A percentile compares a stretch with the other conserved stretches of the same genome.
Conservation (phyloP, 1,140 invertebrate species). For the Drosophila navojoa region DNA sequence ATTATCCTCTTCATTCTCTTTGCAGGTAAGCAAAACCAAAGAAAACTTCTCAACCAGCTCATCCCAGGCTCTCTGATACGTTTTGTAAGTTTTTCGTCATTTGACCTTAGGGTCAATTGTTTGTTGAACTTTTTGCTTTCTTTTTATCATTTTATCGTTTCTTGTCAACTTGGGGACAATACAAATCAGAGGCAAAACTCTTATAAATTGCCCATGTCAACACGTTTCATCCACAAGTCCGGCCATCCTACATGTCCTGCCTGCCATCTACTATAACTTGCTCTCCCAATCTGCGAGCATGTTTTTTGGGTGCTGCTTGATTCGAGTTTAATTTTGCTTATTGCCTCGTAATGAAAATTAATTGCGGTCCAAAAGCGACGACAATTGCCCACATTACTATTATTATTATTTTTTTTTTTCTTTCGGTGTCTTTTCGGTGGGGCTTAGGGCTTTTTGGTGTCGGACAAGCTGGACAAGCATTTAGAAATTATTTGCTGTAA, state of each 20-base stretch:
- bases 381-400: constrained; percentile 32
- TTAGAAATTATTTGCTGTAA: constrained; percentile 49
- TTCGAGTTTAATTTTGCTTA: constrained; percentile 79
- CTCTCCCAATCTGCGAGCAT: not conserved
- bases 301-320: constrained; percentile 48
- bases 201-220: constrained; percentile 67
- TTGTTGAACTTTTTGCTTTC: not conserved
- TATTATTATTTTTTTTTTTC: constrained; percentile 3
- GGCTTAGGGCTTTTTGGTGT: constrained; percentile 17
- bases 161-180: not conserved
- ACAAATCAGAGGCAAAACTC: constrained; percentile 46
- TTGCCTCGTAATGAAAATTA: constrained; percentile 81
- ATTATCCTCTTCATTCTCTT: constrained; percentile 25
- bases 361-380: constrained; percentile 60
- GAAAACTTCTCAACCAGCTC: not conserved
- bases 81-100: constrained; percentile 8
- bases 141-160: constrained; percentile 3
- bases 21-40: constrained; percentile 56
- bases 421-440: not conserved
- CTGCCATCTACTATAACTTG: not conserved
- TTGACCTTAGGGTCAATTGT: constrained; percentile 15
- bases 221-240: constrained; percentile 27
- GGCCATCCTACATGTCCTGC: not conserved
- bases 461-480: constrained; percentile 28
- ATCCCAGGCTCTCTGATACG: not conserved